Base-by-base conservation (phyloP, 2,113 vertebrate species). In the Potamarius usumacintae region DNA sequence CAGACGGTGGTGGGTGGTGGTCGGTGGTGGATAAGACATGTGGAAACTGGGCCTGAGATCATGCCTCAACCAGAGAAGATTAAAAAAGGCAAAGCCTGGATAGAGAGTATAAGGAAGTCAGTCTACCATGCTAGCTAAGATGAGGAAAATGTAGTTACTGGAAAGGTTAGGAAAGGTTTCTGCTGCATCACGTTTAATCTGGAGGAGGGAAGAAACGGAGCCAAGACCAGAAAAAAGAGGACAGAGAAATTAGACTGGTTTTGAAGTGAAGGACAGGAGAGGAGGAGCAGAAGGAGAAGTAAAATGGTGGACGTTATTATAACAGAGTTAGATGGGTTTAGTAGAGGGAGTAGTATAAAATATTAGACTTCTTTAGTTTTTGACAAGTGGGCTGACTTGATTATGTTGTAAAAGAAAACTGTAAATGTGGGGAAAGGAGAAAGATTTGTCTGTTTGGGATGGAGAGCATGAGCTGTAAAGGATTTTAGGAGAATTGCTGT, bases 81-180 rank as follows among this genome's bases (percentile, higher is more conserved):
- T 48, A 22, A 48, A 89, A 42, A 90, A 92, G 74, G 76, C 85
- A 86, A 90, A 93, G 91, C 87, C 90, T 92, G 71, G 42, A 87
- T 84, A 89, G 89, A 93, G 88, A 92, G 90, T 92, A 89, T 92
- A 93, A 93, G 84, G 90, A 90, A 90, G 92, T 93, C 71, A 88
- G 30, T 91, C 85, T 90, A 92, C 91, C 93, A 95, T 96, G 96
- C 96, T 95, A 93, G 92, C 92, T 92, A 85, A 85, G 85, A 91
- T 87, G 90, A 91, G 67, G 77, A 89, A 87, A 88, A 88, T 88
- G 89, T 58, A 89, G 78, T 92, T 90, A 90, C 55, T 89, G 89
- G 88, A 91, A 89, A 89, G 91, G 91, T 71, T 62, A 27, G 89
- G 92, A 76, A 85, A 83, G 86, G 91, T 92, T 91, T 69, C 87